phyloP scores from a whole-genome alignment of 2,797 vertebrate genomes.

The Pteronotus mesoamericanus region DNA sequence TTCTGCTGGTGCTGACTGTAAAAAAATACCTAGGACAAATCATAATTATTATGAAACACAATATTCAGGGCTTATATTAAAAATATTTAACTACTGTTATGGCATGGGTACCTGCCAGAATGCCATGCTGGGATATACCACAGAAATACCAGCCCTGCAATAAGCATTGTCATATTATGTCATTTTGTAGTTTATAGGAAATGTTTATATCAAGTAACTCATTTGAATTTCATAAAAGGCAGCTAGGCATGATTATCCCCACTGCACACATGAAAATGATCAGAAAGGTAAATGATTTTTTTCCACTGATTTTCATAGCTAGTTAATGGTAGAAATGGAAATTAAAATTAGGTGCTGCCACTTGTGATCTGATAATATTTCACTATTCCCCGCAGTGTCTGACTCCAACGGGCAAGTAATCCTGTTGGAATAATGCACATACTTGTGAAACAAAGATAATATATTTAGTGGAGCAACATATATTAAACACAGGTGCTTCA shows the following conservation, averaged over 20 bases:
- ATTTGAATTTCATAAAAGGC: slow-evolving; percentile 29
- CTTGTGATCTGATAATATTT: not conserved
- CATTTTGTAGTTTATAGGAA: not conserved
- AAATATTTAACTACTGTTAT: not conserved
- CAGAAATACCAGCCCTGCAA: not conserved
- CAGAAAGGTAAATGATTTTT: slow-evolving; percentile 41
- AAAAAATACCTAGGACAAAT: not conserved
- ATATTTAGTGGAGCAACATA: not conserved
- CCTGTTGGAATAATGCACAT: not conserved
- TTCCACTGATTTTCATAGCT: not conserved
- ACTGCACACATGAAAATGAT: slow-evolving; percentile 51
- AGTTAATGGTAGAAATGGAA: slow-evolving; percentile 28
- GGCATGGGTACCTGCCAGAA: not conserved
- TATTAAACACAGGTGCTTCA: not conserved
- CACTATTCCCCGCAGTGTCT: not conserved
- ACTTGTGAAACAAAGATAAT: not conserved
- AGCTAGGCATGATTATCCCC: not conserved
- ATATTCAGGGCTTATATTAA: not conserved
- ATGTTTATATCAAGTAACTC: slow-evolving; percentile 16
- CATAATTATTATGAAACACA: not conserved
- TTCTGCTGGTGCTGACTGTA: not conserved
- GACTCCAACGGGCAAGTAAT: not conserved
- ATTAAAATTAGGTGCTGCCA: slow-evolving; percentile 24
- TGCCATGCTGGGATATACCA: not conserved
- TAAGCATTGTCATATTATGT: not conserved